phyloP scores from a whole-genome alignment of 2,113 vertebrate species.

The Lipotes vexillifer region DNA sequence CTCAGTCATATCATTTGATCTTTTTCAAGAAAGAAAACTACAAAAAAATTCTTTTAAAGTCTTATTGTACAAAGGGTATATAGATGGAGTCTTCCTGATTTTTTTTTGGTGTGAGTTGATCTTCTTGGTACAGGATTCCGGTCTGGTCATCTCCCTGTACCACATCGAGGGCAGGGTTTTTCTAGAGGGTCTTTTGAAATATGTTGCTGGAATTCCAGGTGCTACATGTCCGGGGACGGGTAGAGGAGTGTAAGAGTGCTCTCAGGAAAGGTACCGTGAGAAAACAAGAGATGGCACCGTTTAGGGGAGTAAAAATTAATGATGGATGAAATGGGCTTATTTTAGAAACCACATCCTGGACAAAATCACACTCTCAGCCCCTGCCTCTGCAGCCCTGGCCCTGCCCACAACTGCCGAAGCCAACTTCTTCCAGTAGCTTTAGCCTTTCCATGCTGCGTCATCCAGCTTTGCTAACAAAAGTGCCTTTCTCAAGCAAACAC shows the following conservation, averaged over 20 bases:
- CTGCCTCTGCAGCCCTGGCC: background rate
- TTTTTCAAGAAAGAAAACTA: background rate
- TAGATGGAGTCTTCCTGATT: background rate
- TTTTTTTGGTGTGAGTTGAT: background rate
- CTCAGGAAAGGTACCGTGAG: background rate
- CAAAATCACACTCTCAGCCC: background rate
- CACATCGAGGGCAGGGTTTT: rapidly evolving
- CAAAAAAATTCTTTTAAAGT: background rate
- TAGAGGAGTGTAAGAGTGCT: background rate
- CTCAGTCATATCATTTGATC: background rate
- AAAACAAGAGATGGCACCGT: background rate
- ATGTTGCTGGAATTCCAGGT: background rate
- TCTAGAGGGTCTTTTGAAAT: background rate
- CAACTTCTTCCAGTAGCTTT: background rate
- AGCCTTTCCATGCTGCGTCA: rapidly evolving
- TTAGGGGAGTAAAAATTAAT: background rate
- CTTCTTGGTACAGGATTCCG: background rate
- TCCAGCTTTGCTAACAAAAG: background rate
- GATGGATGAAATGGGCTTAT: background rate
- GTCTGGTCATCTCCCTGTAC: background rate
- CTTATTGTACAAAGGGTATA: background rate
- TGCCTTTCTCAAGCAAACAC: background rate
- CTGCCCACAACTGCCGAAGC: background rate
- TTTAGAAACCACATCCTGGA: background rate
- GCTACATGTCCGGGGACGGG: background rate